Conservation (phyloP, 2,113 vertebrate genomes). For the Pterocles gutturalis region DNA sequence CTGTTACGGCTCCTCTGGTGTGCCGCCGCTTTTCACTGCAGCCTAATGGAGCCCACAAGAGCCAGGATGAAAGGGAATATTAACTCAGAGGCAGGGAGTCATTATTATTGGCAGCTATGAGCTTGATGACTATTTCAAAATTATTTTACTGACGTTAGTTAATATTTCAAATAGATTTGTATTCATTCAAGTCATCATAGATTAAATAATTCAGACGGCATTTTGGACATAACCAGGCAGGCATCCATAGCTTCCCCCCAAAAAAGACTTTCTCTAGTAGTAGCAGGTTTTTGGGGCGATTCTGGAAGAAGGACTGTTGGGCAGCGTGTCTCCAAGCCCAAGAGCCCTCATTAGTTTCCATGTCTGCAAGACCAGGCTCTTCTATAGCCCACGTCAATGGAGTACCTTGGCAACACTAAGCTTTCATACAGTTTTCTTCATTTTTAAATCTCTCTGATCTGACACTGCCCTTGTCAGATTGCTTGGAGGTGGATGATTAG, state of each 20-base stretch:
- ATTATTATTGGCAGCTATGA: not conserved
- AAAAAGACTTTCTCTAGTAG: not conserved
- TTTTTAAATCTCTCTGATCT: slow-evolving; percentile 2
- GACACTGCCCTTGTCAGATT: not conserved
- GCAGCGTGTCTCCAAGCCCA: not conserved
- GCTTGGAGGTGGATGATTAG: not conserved
- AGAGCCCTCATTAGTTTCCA: not conserved
- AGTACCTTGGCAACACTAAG: not conserved
- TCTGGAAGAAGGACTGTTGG: rapidly evolving
- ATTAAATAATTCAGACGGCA: not conserved
- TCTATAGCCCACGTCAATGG: rapidly evolving
- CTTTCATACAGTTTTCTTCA: not conserved
- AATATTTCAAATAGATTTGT: not conserved
- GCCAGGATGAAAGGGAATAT: not conserved
- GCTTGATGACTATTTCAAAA: not conserved
- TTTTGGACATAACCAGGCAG: not conserved
- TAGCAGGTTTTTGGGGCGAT: not conserved
- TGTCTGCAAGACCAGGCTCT: not conserved
- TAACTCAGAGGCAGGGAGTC: not conserved
- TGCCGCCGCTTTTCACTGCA: not conserved
- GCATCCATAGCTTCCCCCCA: no score
- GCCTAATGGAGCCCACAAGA: not conserved
- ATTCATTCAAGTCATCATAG: not conserved
- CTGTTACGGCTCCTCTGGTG: not conserved
- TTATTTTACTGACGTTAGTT: rapidly evolving